Evolutionary conservation across 1,140 invertebrate species (phyloP).

Genomic region (Aphaenogaster floridana): DNA sequence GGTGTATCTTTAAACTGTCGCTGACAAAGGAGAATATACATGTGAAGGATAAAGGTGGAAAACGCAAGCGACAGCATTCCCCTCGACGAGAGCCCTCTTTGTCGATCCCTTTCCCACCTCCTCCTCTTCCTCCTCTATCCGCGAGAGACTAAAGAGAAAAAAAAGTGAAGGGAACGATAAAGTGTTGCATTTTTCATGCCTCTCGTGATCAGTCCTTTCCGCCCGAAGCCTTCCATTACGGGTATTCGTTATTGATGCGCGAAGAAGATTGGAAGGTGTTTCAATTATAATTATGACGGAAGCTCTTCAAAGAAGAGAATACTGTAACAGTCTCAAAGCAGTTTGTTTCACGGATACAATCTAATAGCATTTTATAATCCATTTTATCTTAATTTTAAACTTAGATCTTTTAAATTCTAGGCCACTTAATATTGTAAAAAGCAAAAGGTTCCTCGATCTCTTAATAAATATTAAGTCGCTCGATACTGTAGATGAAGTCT

Average conservation of each 20-base stretch:
- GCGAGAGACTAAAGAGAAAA: not conserved
- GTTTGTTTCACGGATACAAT: not conserved
- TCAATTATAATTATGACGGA: conserved; percentile 12
- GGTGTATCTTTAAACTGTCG: conserved; percentile 59
- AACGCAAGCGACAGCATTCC: conserved; percentile 29
- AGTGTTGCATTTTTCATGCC: conserved; percentile 30
- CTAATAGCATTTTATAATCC: not conserved
- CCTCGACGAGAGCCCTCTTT: conserved; percentile 23
- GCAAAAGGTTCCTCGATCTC: not conserved
- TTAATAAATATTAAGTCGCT: not conserved
- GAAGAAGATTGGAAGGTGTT: conserved; percentile 21
- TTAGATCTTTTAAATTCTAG: not conserved
- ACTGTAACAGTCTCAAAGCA: conserved; percentile 1
- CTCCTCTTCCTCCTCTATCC: not conserved
- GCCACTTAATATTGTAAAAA: not conserved
- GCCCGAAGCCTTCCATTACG: not conserved
- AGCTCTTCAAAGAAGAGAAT: conserved; percentile 7
- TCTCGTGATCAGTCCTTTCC: conserved; percentile 29
- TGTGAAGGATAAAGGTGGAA: conserved; percentile 43
- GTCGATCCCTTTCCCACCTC: not conserved
- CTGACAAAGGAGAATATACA: conserved; percentile 53
- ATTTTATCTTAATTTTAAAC: conserved; percentile 6
- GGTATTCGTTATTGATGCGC: conserved; percentile 37
- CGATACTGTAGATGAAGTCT: not conserved
- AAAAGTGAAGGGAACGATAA: conserved; percentile 14